These are phyloP conservation scores for Riparia riparia DNA, from an alignment of 2,113 vertebrate genomes.

Conservation along the genomic window DNA sequence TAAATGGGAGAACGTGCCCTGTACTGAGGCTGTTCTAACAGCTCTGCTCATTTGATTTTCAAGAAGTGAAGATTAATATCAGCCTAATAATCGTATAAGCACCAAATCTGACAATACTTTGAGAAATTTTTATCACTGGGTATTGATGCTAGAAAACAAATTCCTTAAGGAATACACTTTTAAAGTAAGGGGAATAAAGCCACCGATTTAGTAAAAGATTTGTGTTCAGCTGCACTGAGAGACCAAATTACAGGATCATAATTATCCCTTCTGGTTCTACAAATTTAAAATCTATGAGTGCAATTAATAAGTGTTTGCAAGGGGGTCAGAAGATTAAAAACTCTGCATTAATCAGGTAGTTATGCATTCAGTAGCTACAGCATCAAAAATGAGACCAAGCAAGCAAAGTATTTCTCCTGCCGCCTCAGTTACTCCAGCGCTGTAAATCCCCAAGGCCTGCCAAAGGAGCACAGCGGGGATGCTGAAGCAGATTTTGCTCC, in stretches of 20 bases:
- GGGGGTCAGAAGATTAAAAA: slow-evolving; percentile 7
- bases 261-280: not conserved
- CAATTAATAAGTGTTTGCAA: slow-evolving; percentile 27
- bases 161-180: not conserved
- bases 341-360: slow-evolving; percentile 20
- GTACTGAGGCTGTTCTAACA: not conserved
- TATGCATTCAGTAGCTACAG: not conserved
- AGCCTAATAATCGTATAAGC: not conserved
- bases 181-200: not conserved
- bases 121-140: not conserved
- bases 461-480: fast-evolving
- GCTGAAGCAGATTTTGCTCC: not conserved
- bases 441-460: not conserved
- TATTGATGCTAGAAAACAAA: not conserved
- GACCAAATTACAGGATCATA: not conserved
- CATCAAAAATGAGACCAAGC: not conserved
- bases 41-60: not conserved
- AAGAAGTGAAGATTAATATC: not conserved
- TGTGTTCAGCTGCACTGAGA: not conserved
- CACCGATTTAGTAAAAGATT: not conserved
- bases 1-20: not conserved
- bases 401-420: not conserved
- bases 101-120: not conserved
- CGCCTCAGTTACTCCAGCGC: not conserved
- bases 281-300: slow-evolving; percentile 5